Evolutionary conservation across 1,140 invertebrate species (phyloP), one percentile per base, ranked within the genome.

Genomic region (Fragariocoptes setiger): DNA sequence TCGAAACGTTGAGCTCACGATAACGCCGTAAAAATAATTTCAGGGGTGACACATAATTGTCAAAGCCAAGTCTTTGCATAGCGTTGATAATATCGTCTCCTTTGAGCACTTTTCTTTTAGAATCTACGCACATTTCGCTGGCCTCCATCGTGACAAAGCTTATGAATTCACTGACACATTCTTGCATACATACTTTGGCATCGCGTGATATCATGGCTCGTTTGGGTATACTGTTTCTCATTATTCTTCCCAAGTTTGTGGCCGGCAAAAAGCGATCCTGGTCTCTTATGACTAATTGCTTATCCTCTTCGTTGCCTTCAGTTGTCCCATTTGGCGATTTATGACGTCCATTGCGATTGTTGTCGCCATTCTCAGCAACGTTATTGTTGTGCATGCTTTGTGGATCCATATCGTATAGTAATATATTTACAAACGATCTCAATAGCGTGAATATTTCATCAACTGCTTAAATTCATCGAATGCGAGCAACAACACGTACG

Each of bases 131-230:
- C 19, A 83, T 62, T 53, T 94, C 85, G 56, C 82, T 85, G 0
- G 85, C 85, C 64, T 99, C 90, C 53, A 82, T 90, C 0, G 90
- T 97, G 38, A 99, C 86, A 54, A 99, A 99, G 48, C 83, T 90
- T 52, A 99, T 92, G 54, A 99, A 99, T 55, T 99, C 92, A 0
- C 85, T 94, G 25, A 97, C 88, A 64, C 90, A 97, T 60, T 99
- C 92, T 60, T 99, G 92, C 16, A 97, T 80, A 64, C 86, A 95
- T 62, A 99, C 90, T 49, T 94, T 69, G 0, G 90, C 86, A 64
- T 99, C 92, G 66, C 99, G 99, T 1, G 90, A 83, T 52, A 95
- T 90, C 73, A 97, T 97, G 51, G 86, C 90, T 49, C 76, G 72
- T 46, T 79, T 73, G 3, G 90, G 90, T 49, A 97, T 85, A 3